Evolutionary conservation across 2,113 vertebrate genomes (phyloP), one percentile per base, ranked within the genome.

Genomic region (Prunella himalayana): DNA sequence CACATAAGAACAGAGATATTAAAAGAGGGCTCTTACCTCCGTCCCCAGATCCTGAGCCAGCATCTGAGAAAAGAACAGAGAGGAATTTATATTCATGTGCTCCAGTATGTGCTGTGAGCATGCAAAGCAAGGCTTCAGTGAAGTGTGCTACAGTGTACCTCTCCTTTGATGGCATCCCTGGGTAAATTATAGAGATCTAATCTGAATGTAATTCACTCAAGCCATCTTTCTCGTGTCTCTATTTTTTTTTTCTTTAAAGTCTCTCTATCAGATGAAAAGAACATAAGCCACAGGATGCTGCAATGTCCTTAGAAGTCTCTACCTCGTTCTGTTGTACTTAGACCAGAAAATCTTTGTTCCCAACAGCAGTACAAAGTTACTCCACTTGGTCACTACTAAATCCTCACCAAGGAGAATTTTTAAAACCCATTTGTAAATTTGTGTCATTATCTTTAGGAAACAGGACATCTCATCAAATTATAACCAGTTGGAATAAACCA

Each of bases 41-140:
- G 15, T 98, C 98, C 88, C 98, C 98, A 90, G 98, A 99, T 96
- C 98, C 98, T 51, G 98, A 99, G 94, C 98, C 98, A 7, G 98
- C 97, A 97, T 98, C 98, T 99, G 97, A 83, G 47, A 51, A 78
- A 45, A 94, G 28, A 94, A 87, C 80, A 96, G 69, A 95, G 81
- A 39, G 30, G 71, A 89, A 92, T 93, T 81, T 44, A 50, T 49
- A 94, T 94, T 92, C 69, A 68, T 25, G 37, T 73, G 59, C 71
- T 79, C 79, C 56, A 47, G 35, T 21, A 76, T 9, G 69, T 64
- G 76, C 69, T 80, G 45, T 44, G 86, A 91, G 86, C 73, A 57
- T 17, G 54, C 85, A 69, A 93, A 93, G 92, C 71, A 61, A 88
- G 56, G 57, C 35, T 69, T 82, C 57, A 49, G 60, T 57, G 71